These are phyloP conservation scores for Raja brachyura DNA, from an alignment of 2,113 vertebrate genomes.

Conservation along the genomic window DNA sequence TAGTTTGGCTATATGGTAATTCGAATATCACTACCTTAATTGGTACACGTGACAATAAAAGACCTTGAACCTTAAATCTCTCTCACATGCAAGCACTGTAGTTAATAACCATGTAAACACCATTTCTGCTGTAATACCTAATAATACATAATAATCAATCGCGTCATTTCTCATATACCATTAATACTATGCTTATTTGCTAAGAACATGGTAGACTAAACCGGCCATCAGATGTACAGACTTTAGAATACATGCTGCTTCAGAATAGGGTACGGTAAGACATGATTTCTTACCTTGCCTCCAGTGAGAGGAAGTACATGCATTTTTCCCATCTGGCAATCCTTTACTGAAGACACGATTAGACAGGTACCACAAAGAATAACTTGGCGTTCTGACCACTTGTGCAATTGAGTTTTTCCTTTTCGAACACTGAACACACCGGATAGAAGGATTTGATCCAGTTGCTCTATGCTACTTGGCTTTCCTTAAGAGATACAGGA, in stretches of 20 bases:
- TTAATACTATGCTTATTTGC: background rate
- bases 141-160: background rate
- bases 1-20: no score
- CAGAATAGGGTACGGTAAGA: background rate
- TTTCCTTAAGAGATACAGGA: constrained; percentile 55
- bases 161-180: background rate
- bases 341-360: constrained; percentile 89
- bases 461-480: constrained; percentile 60
- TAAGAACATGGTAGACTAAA: background rate
- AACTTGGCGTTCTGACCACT: constrained; percentile 91
- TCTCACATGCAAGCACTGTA: background rate
- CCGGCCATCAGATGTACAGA: background rate
- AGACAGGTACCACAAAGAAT: constrained; percentile 91
- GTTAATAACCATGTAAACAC: background rate
- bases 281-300: constrained; percentile 74
- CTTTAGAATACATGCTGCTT: background rate
- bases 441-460: constrained; percentile 78
- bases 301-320: constrained; percentile 89
- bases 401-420: constrained; percentile 92
- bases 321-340: constrained; percentile 88
- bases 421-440: constrained; percentile 87
- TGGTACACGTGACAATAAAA: no score
- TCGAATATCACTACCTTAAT: no score
- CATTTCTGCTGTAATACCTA: background rate
- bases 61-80: no score